Conservation (phyloP, 2,888 invertebrate species). For the Folsomia manolachei region DNA sequence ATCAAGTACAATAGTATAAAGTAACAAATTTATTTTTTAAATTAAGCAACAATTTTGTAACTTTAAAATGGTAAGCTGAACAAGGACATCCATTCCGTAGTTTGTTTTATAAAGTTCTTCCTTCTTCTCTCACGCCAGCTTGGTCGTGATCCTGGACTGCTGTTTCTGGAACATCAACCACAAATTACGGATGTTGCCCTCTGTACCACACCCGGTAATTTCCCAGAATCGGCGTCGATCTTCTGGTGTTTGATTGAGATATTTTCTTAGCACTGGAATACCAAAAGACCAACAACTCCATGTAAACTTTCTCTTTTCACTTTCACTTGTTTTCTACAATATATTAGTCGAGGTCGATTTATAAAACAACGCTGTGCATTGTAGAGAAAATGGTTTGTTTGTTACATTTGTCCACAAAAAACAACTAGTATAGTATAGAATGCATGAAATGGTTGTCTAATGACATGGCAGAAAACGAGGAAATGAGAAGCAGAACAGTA, state of each 20-base stretch:
- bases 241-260: conserved; percentile 52
- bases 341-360: background rate
- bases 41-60: too few species aligned
- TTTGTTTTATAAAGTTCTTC: too few species aligned
- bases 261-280: conserved; percentile 52
- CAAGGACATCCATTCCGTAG: too few species aligned
- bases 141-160: background rate
- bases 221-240: conserved; percentile 54
- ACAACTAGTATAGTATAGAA: background rate
- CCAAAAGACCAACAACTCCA: too few species aligned
- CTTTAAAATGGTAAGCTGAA: too few species aligned
- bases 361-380: too few species aligned
- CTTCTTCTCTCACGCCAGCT: too few species aligned
- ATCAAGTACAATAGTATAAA: too few species aligned
- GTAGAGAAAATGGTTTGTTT: too few species aligned
- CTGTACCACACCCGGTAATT: conserved; percentile 53
- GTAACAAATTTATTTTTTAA: too few species aligned
- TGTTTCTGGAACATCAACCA: conserved; percentile 31
- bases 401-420: too few species aligned
- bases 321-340: too few species aligned
- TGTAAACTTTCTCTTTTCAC: background rate
- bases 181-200: conserved; percentile 52
- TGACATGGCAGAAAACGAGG: background rate
- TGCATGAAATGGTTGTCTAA: background rate
- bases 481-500: background rate